Percentiles rank a stretch among this genome's conserved stretches.
These are phyloP conservation scores for Stylophora pistillata DNA, from an alignment of 64 coral and sea anemone genomes.

Conservation along the genomic window DNA sequence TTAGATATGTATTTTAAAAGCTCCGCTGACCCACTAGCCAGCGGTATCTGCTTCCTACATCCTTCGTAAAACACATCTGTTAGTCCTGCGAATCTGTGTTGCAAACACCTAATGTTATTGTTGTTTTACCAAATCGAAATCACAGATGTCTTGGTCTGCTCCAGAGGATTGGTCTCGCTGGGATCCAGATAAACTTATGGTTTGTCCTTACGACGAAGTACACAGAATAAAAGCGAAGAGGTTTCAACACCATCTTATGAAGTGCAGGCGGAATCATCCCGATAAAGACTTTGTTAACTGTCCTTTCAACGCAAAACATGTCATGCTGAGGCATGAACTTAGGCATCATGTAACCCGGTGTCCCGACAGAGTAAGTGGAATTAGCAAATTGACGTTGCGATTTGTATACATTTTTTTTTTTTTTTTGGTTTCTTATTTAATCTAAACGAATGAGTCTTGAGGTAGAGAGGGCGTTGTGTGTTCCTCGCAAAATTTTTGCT, in stretches of 20 bases:
- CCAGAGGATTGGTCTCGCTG: constrained; percentile 82
- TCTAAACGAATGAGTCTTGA: no score
- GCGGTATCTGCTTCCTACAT: no score
- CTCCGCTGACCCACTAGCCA: no score
- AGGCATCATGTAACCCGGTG: constrained; percentile 79
- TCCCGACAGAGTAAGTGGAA: constrained; percentile 66
- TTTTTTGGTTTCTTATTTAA: background rate
- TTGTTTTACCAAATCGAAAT: background rate
- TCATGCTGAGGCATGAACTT: constrained; percentile 69
- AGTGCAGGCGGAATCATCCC: constrained; percentile 82
- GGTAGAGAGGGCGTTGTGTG: no score
- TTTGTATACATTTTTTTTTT: background rate
- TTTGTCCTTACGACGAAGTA: constrained; percentile 64
- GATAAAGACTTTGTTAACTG: constrained; percentile 85
- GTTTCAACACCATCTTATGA: constrained; percentile 80
- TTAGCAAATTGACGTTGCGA: background rate
- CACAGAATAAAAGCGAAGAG: constrained; percentile 68
- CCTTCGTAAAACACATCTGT: no score
- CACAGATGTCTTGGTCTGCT: constrained; percentile 76
- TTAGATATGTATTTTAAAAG: no score
- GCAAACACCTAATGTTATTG: background rate
- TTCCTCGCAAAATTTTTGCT: no score
- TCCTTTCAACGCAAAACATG: constrained; percentile 88
- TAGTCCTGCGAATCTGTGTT: no score
- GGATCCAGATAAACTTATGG: constrained; percentile 69